Evolutionary conservation across 1,140 invertebrate species (phyloP).

Genomic region (Aphis gossypii): DNA sequence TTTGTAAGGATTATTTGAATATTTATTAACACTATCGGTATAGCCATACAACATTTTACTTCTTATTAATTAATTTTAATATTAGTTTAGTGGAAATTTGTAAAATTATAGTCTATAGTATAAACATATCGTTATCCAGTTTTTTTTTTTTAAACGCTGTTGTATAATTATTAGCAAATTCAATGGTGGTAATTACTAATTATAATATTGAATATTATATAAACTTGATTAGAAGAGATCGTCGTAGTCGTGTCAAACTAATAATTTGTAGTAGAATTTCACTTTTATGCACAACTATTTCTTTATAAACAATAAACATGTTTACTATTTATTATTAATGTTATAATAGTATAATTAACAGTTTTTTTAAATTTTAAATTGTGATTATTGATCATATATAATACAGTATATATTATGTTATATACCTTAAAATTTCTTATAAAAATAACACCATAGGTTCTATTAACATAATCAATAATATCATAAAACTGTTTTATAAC

Average conservation of each 20-base stretch:
- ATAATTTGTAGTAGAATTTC: not conserved
- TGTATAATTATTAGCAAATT: not conserved
- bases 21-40: not conserved
- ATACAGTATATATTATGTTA: not conserved
- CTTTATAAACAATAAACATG: not conserved
- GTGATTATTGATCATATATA: not conserved
- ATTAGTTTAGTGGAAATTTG: not conserved
- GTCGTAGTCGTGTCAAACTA: not conserved
- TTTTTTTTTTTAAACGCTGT: not conserved
- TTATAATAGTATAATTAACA: not conserved
- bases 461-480: not conserved
- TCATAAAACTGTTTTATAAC: too few species aligned
- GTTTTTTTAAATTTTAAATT: not conserved
- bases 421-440: not conserved
- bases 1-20: not conserved
- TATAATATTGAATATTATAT: not conserved
- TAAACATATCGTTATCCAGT: not conserved
- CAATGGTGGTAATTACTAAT: not conserved
- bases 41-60: not conserved
- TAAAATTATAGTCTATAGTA: not conserved
- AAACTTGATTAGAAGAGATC: not conserved
- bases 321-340: not conserved
- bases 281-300: not conserved
- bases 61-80: slow-evolving; percentile 10
- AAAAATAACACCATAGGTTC: not conserved